A percentile compares a stretch with the other conserved stretches of the same genome.
phyloP scores from a whole-genome alignment of 2,797 vertebrate species.

The Calcarius lapponicus region DNA sequence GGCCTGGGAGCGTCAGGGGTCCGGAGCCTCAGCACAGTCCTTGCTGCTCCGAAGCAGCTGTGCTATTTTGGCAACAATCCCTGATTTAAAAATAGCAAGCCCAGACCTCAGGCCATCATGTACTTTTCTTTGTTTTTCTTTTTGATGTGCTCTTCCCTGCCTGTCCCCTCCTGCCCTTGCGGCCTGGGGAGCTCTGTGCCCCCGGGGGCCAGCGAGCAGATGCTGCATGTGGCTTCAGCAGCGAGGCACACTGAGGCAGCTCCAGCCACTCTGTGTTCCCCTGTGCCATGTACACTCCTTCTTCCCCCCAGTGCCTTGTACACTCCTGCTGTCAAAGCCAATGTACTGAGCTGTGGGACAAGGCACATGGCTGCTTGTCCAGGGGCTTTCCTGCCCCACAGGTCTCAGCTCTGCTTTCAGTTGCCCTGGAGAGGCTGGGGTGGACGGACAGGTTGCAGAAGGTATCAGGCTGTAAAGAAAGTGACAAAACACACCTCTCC shows the following conservation, averaged over 20 bases:
- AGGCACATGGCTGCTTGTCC: background rate
- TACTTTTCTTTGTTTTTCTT: slow-evolving; percentile 13
- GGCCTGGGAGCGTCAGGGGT: background rate
- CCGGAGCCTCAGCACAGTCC: background rate
- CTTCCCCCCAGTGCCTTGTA: background rate
- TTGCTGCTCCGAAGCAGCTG: slow-evolving; percentile 33
- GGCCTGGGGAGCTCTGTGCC: background rate
- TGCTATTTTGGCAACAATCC: slow-evolving; percentile 29
- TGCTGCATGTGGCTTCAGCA: background rate
- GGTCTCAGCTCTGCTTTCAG: background rate
- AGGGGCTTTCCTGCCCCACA: background rate
- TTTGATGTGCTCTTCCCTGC: background rate
- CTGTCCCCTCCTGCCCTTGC: background rate
- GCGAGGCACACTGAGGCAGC: background rate
- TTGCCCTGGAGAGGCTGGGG: background rate
- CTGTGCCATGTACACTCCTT: background rate
- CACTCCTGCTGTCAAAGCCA: background rate
- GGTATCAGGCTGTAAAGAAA: background rate
- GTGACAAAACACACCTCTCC: background rate
- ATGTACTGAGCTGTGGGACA: background rate
- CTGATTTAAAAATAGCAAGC: slow-evolving; percentile 51
- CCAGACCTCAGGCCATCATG: background rate
- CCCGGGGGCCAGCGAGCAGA: accelerated
- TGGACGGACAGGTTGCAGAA: background rate
- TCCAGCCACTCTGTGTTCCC: accelerated